These are phyloP conservation scores for Tetragnatha montana DNA, from an alignment of 2,888 invertebrate genomes.

Conservation along the genomic window DNA sequence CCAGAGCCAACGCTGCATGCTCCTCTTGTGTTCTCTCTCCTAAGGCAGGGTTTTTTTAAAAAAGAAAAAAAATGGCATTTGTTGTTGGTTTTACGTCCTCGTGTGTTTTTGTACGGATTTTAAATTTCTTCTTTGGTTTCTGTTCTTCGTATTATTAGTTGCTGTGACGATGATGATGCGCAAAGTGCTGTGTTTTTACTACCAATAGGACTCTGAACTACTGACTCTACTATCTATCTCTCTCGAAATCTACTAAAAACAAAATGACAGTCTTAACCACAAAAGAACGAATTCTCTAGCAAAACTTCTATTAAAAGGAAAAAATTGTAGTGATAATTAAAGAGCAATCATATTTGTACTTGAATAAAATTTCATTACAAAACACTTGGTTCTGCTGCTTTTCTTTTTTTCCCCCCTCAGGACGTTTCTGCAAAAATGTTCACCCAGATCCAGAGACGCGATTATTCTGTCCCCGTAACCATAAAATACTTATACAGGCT, in stretches of 20 bases:
- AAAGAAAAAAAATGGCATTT: slow-evolving; percentile 37
- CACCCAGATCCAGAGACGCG: no score
- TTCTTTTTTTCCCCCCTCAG: not conserved
- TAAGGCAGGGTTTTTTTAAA: slow-evolving; percentile 56
- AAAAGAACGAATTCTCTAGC: slow-evolving; percentile 22
- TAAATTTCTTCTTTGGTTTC: slow-evolving; percentile 39
- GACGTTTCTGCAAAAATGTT: no score
- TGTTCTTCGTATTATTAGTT: slow-evolving; percentile 29
- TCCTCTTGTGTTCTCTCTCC: not conserved
- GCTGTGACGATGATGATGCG: slow-evolving; percentile 33
- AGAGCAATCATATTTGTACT: slow-evolving; percentile 71
- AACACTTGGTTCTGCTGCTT: not conserved
- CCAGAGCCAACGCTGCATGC: no score
- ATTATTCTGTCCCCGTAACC: no score
- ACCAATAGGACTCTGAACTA: slow-evolving; percentile 50
- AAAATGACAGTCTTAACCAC: not conserved
- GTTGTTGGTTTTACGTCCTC: slow-evolving; percentile 56
- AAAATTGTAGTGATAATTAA: slow-evolving; percentile 67
- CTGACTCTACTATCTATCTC: slow-evolving; percentile 19
- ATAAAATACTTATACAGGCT: no score
- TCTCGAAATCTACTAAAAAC: not conserved
- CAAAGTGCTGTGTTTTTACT: slow-evolving; percentile 62
- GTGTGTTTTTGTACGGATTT: slow-evolving; percentile 46
- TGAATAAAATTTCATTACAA: slow-evolving; percentile 65
- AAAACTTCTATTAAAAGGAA: slow-evolving; percentile 20